These are phyloP conservation scores for Dasyprocta punctata DNA, from an alignment of 2,113 vertebrate species.

Conservation along the genomic window DNA sequence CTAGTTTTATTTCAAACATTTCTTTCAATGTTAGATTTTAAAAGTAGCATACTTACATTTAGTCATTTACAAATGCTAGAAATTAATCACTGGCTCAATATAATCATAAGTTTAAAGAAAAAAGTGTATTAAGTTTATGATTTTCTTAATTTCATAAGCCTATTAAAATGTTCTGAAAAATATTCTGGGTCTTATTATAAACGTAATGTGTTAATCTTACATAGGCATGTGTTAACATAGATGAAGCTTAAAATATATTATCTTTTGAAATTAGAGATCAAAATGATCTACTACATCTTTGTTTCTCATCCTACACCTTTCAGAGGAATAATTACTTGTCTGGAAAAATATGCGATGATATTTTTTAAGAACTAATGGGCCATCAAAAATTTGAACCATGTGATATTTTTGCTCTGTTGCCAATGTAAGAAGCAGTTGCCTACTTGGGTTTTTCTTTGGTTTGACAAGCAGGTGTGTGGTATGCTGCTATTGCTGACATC, in stretches of 20 bases:
- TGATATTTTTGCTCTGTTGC: not conserved
- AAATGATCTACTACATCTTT: slow-evolving; percentile 6
- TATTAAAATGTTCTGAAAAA: slow-evolving; percentile 30
- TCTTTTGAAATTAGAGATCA: slow-evolving; percentile 54
- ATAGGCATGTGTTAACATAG: not conserved
- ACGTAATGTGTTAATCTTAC: slow-evolving; percentile 21
- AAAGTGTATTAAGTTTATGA: not conserved
- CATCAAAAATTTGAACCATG: slow-evolving; percentile 48
- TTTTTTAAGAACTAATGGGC: not conserved
- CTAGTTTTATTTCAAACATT: slow-evolving; percentile 54
- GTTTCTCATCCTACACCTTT: slow-evolving; percentile 29
- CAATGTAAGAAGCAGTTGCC: slow-evolving; percentile 36
- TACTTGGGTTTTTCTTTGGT: slow-evolving; percentile 18
- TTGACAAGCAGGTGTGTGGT: slow-evolving; percentile 3
- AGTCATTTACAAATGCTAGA: slow-evolving; percentile 6
- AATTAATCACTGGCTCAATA: slow-evolving; percentile 9
- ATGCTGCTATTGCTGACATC: not conserved
- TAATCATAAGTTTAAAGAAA: slow-evolving; percentile 7
- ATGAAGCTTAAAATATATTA: slow-evolving; percentile 26
- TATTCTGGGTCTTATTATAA: not conserved
- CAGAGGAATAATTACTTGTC: slow-evolving; percentile 46
- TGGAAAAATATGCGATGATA: not conserved
- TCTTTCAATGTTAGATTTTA: slow-evolving; percentile 25
- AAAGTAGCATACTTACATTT: slow-evolving; percentile 32
- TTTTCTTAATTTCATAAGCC: not conserved